Conservation (phyloP, 2,113 vertebrate genomes). For the Oreochromis tanganicae region DNA sequence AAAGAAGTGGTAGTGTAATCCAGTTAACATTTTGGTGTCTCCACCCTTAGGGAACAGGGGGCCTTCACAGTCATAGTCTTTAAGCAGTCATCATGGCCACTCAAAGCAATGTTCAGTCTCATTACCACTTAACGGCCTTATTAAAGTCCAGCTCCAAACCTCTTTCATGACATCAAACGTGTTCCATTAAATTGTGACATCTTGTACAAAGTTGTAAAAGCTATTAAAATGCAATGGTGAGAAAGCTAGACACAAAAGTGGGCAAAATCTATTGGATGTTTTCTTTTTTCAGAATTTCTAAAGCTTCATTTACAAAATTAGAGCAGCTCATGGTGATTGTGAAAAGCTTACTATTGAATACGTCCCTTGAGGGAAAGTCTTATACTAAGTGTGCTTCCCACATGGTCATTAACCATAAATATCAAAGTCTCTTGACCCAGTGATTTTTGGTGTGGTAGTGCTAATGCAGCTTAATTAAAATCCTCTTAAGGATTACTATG, state of each 20-base stretch:
- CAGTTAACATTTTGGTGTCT: constrained; percentile 55
- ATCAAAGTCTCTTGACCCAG: constrained; percentile 65
- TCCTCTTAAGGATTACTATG: constrained; percentile 53
- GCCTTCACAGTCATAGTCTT: constrained; percentile 25
- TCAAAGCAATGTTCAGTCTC: constrained; percentile 58
- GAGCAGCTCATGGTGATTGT: constrained; percentile 44
- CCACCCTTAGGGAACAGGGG: constrained; percentile 22
- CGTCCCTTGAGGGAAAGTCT: constrained; percentile 50
- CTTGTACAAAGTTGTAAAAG: constrained; percentile 64
- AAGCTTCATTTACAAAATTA: constrained; percentile 63
- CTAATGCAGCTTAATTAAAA: constrained; percentile 69
- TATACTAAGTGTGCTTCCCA: constrained; percentile 51
- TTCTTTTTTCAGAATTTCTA: constrained; percentile 11
- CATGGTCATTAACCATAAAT: constrained; percentile 64
- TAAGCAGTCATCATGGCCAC: constrained; percentile 46
- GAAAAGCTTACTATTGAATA: constrained; percentile 58
- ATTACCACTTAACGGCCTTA: constrained; percentile 69
- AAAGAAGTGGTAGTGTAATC: constrained; percentile 50
- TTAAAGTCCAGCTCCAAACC: constrained; percentile 63
- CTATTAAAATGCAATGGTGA: constrained; percentile 51
- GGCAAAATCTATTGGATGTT: constrained; percentile 21
- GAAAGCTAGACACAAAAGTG: constrained; percentile 32
- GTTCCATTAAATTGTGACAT: constrained; percentile 67
- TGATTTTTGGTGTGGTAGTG: constrained; percentile 43
- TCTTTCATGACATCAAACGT: constrained; percentile 65